These are phyloP conservation scores for Fundulus diaphanus DNA, from an alignment of 2,797 vertebrate species.

Conservation along the genomic window DNA sequence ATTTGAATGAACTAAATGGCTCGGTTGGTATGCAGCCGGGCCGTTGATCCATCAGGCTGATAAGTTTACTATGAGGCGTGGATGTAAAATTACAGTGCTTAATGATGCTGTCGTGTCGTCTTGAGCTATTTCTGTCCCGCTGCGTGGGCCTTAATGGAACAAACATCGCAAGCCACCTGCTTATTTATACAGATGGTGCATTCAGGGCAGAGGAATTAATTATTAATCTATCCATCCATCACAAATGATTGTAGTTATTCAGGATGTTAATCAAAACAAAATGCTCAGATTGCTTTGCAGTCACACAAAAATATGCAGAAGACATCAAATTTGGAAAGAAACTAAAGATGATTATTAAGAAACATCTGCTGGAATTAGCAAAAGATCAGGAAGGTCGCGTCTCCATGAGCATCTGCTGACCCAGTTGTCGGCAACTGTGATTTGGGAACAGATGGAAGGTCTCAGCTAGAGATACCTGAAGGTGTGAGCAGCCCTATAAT, in stretches of 20 bases:
- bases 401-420: neutral
- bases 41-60: constrained; percentile 28
- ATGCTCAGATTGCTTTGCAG: neutral
- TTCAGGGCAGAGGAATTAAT: constrained; percentile 43
- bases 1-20: constrained; percentile 23
- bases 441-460: constrained; percentile 2
- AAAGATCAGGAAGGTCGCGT: neutral
- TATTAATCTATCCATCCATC: constrained; percentile 8
- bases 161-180: constrained; percentile 55
- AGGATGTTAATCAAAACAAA: neutral
- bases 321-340: neutral
- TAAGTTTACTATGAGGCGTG: constrained; percentile 42
- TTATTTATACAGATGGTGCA: constrained; percentile 49
- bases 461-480: neutral
- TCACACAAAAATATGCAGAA: neutral
- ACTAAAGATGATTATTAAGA: neutral
- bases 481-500: neutral
- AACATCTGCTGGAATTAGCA: neutral
- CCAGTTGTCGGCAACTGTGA: neutral
- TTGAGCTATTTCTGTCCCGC: constrained; percentile 61
- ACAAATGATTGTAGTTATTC: neutral
- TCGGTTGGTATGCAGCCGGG: constrained; percentile 4
- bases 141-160: constrained; percentile 70
- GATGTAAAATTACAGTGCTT: constrained; percentile 51
- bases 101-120: constrained; percentile 56